phyloP scores from a whole-genome alignment of 1,140 invertebrate genomes.

The Drosophila tristis region DNA sequence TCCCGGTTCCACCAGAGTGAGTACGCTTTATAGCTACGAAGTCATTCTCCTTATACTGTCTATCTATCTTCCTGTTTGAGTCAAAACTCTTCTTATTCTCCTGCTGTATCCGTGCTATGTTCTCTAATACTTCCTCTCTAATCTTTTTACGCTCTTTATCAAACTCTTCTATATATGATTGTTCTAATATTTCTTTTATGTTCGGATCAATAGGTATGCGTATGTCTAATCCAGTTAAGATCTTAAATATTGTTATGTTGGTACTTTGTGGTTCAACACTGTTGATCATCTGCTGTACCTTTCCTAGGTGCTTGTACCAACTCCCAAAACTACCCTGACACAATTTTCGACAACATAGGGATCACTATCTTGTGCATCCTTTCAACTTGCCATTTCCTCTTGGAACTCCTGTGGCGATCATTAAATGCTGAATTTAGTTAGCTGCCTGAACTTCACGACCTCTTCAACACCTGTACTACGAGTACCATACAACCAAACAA shows the following conservation, averaged over 20 bases:
- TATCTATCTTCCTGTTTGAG: no score
- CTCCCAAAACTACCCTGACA: not conserved
- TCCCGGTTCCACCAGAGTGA: no score
- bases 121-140: no score
- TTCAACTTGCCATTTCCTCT: constrained; percentile 2
- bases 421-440: not conserved
- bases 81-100: no score
- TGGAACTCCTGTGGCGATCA: constrained; percentile 1
- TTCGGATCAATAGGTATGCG: not conserved
- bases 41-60: no score
- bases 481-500: no score
- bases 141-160: not conserved
- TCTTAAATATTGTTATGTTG: not conserved
- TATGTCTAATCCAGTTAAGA: not conserved
- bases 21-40: no score
- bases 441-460: no score
- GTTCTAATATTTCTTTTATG: not conserved
- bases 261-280: not conserved
- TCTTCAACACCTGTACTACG: no score
- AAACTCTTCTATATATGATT: no score
- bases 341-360: not conserved
- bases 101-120: no score
- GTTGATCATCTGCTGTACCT: constrained; percentile 1
- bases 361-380: constrained; percentile 8
- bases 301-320: not conserved